Evolutionary conservation across 2,113 vertebrate genomes (phyloP), one percentile per base, ranked within the genome.

Genomic region (Spea multiplicata): DNA sequence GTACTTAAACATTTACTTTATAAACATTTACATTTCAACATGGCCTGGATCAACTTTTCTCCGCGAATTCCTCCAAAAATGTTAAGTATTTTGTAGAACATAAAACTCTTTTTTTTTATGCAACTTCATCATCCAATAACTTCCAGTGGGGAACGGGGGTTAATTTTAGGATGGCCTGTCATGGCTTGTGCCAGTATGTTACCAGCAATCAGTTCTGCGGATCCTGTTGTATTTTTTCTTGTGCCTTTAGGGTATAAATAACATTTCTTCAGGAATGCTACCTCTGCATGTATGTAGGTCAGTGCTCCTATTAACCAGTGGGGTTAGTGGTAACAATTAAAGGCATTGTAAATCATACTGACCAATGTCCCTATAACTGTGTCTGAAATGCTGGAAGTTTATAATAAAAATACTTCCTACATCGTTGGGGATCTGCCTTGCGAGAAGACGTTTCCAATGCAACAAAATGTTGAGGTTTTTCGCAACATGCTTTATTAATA

Each of bases 231-330:
- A 59, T 77, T 66, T 77, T 61, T 77, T 76, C 44, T n/a, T 70
- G 47, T 77, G 5, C 66, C 75, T 77, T 50, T 72, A 77, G 59
- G 75, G 75, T 52, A 16, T 65, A 70, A 10, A 50, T 77, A 70
- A 77, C 61, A 77, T 77, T 44, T 70, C 70, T 77, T 30, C 14
- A 77, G 66, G 75, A 77, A 77, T 77, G 75, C 17, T 13, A 77
- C 13, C 49, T 76, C 62, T 62, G 52, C n/a, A n/a, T 62, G 52
- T n/a, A 53, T 61, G 53, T 61, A 49, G 66, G 16, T 61, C 53
- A 50, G 66, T 47, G 52, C 66, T 45, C 44, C 66, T 44, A 44
- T 61, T 70, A 67, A 48, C 5, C 4, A 62, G 57, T 48, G 8
- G 0, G 46, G 57, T 61, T 3, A 62, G 8, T 10, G 16, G 49